These are phyloP conservation scores for Paedocypris micromegethes DNA, from an alignment of 2,797 vertebrate species.

Conservation along the genomic window DNA sequence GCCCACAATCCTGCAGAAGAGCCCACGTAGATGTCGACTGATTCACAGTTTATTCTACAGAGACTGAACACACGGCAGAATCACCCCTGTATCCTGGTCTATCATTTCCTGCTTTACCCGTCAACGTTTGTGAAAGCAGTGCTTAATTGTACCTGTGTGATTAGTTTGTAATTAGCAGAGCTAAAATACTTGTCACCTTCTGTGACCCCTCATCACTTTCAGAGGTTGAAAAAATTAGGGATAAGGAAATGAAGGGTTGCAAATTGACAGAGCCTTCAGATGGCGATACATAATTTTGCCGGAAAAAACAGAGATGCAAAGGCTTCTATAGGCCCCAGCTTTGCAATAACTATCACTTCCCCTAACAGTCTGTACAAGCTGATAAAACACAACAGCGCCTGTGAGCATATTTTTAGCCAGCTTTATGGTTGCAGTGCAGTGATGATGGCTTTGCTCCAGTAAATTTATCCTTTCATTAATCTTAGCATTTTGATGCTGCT, in stretches of 20 bases:
- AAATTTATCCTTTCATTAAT: slow-evolving; percentile 32
- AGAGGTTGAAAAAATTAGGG: not conserved
- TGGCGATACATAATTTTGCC: slow-evolving; percentile 1
- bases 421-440: slow-evolving; percentile 6
- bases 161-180: not conserved
- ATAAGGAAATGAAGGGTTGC: not conserved
- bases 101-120: not conserved
- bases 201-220: not conserved
- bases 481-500: slow-evolving; percentile 27
- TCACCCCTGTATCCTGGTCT: not conserved
- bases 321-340: slow-evolving; percentile 3
- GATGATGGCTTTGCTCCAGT: slow-evolving; percentile 26
- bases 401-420: slow-evolving; percentile 24
- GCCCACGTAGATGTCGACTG: not conserved
- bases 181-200: not conserved
- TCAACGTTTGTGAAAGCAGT: not conserved
- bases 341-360: slow-evolving; percentile 24
- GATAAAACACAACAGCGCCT: slow-evolving; percentile 30
- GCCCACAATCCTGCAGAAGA: not conserved
- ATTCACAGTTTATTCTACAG: not conserved
- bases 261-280: not conserved
- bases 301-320: not conserved
- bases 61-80: slow-evolving; percentile 10
- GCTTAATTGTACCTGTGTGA: not conserved
- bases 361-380: slow-evolving; percentile 13